phyloP scores from a whole-genome alignment of 2,113 vertebrate genomes.

The Morone saxatilis region DNA sequence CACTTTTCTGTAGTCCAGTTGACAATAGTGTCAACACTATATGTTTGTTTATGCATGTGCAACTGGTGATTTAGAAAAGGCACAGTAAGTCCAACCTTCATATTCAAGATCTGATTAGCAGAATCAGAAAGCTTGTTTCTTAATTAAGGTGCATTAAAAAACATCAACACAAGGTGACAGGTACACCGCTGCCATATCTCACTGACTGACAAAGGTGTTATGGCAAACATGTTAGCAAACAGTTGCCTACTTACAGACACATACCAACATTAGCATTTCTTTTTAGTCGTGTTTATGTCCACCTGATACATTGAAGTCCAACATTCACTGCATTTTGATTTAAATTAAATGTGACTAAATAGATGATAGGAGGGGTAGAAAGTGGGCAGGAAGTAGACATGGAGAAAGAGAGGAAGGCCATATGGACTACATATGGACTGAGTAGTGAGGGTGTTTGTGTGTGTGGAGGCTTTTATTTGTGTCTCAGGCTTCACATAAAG shows the following conservation, averaged over 20 bases:
- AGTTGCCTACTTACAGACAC: not conserved
- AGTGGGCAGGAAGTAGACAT: not conserved
- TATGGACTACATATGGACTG: not conserved
- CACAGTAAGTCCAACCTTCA: not conserved
- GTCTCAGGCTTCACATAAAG: slow-evolving; percentile 18
- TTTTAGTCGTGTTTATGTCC: not conserved
- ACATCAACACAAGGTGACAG: not conserved
- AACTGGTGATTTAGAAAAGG: not conserved
- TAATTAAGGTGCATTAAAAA: not conserved
- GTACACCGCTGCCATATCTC: not conserved
- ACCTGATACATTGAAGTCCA: not conserved
- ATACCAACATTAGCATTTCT: not conserved
- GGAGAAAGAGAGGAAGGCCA: not conserved
- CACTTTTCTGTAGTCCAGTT: no score
- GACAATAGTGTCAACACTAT: not conserved
- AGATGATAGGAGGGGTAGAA: not conserved
- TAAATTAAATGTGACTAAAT: not conserved
- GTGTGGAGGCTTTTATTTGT: slow-evolving; percentile 3
- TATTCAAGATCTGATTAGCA: not conserved
- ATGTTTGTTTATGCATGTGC: not conserved
- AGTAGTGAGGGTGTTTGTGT: slow-evolving; percentile 6
- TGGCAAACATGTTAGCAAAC: no score
- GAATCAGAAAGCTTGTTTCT: not conserved
- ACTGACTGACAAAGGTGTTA: not conserved
- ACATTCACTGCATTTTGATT: not conserved